Base-by-base conservation (phyloP, 2,113 vertebrate genomes). In the Mobula hypostoma region DNA sequence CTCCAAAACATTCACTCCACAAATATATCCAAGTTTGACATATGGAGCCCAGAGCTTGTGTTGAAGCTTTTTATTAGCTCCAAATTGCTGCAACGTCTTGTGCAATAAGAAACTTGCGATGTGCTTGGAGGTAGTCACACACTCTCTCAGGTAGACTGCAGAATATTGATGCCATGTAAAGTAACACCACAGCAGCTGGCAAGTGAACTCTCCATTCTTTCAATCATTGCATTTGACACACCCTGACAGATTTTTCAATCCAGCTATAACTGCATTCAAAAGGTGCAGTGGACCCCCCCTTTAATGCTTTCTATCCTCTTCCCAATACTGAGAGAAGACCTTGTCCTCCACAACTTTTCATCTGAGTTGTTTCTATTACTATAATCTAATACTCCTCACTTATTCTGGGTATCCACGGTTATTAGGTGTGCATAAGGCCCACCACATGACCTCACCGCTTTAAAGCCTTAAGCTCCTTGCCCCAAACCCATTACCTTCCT, bases 351-450 rank as follows among this genome's bases (percentile, higher is more conserved):
- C 8, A 66, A 66, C 63, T 66, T 66, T 66, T 8, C 63, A 66
- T 14, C 14, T 66, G 3, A 48, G 63, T 66, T 66, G 63, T 66
- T 66, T 66, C 63, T 14, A 66, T 66, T 14, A 66, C 63, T 66
- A 66, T 8, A 66, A 66, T 66, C 6, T 11, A 5, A 0, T 11
- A 66, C 7, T 66, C 8, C 14, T 66, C 63, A 66, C 7, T 66
- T 66, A 66, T 7, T 5, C 14, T 66, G 63, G 63, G 77, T 94
- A 87, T 94, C 68, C 80, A 61, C 94, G 32, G 94, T 94, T 94
- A 94, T 95, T 95, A 95, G 94, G 95, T 94, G 83, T 79, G 83
- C 94, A 94, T 93, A 78, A 79, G 83, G 95, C 94, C 95, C 70
- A 94, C 94, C 94, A 95, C 94, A 94, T 94, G 95, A 77, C 63